Conservation (phyloP, 2,888 invertebrate genomes). For the Aphidius colemani region DNA sequence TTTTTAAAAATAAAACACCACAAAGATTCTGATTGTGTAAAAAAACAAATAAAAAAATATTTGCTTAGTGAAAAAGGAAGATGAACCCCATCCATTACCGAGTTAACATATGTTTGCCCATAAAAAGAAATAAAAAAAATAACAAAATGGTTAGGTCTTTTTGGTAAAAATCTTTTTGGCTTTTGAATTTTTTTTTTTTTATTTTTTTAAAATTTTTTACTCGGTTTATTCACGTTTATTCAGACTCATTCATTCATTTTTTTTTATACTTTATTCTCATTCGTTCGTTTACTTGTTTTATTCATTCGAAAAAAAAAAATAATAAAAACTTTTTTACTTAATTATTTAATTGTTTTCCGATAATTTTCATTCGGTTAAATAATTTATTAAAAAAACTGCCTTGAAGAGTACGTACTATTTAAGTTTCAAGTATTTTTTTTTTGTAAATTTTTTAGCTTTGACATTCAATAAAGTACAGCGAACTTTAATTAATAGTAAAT, state of each 20-base stretch:
- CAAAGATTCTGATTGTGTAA: conserved; percentile 1
- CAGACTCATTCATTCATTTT: background rate
- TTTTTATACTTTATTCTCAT: background rate
- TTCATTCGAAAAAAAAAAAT: background rate
- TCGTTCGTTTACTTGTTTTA: background rate
- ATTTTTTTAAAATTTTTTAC: no score
- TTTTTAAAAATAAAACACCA: background rate
- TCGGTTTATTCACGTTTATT: background rate
- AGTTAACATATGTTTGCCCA: no score
- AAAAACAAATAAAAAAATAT: conserved; percentile 14
- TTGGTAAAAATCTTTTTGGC: no score
- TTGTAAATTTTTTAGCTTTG: background rate
- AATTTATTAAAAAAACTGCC: no score
- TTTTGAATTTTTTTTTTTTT: no score
- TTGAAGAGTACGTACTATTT: background rate
- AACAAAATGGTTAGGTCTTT: no score
- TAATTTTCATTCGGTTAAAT: no score
- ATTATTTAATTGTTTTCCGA: no score
- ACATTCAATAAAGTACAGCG: conserved; percentile 19
- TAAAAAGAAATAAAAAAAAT: no score
- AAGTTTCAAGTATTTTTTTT: background rate
- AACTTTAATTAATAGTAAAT: conserved; percentile 31
- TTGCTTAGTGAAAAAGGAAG: background rate
- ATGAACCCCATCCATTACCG: no score
- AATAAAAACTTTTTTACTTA: no score